Conservation (phyloP, 2,888 invertebrate genomes). For the Xestoiulus laeticollis region DNA sequence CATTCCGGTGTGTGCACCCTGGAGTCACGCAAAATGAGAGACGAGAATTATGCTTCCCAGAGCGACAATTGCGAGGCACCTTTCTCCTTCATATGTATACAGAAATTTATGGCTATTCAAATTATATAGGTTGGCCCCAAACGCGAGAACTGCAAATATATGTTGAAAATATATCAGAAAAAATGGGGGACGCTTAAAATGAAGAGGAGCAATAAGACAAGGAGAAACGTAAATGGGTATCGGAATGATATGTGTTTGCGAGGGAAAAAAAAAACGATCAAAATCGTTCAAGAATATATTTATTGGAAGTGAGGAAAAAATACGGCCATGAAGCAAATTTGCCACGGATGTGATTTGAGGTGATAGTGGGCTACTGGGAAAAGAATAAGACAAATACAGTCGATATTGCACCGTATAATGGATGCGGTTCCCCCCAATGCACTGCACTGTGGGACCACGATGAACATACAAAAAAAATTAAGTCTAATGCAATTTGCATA, state of each 20-base stretch:
- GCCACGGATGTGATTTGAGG: constrained; percentile 43
- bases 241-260: constrained; percentile 39
- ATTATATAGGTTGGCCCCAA: constrained; percentile 45
- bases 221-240: constrained; percentile 38
- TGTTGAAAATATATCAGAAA: constrained; percentile 32
- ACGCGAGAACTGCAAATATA: constrained; percentile 35
- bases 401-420: constrained; percentile 21
- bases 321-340: constrained; percentile 36
- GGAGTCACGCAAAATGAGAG: constrained; percentile 50
- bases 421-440: background rate
- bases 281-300: constrained; percentile 41
- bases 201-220: constrained; percentile 41
- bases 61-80: constrained; percentile 50
- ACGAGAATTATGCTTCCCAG: constrained; percentile 51
- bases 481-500: constrained; percentile 43
- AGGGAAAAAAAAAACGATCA: constrained; percentile 39
- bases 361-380: constrained; percentile 25
- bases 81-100: constrained; percentile 40
- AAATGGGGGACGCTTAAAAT: constrained; percentile 43
- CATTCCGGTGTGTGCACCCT: constrained; percentile 50
- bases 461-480: constrained; percentile 30
- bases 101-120: constrained; percentile 51
- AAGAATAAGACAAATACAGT: constrained; percentile 29
- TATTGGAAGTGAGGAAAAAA: constrained; percentile 39
- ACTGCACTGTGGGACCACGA: background rate